Percentiles rank a stretch among this genome's conserved stretches.
These are phyloP conservation scores for Neuroscelio doddi DNA, from an alignment of 2,888 invertebrate species.

Conservation along the genomic window DNA sequence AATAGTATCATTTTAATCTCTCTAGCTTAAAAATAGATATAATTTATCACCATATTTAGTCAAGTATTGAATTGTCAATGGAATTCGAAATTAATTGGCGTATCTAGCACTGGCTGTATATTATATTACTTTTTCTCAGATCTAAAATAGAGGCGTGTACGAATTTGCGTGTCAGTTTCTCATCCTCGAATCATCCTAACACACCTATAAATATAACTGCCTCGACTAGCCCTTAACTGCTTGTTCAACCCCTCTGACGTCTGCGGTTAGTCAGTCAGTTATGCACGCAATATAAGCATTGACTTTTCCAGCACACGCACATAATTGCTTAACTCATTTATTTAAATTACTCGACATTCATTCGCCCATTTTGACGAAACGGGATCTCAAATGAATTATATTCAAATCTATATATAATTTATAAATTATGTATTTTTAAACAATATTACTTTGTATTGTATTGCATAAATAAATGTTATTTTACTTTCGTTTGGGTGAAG, in stretches of 20 bases:
- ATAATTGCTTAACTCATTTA: conserved; percentile 54
- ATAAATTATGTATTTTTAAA: too few species aligned
- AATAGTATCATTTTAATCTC: too few species aligned
- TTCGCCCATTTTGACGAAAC: conserved; percentile 43
- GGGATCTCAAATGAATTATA: too few species aligned
- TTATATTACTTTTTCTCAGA: conserved; percentile 1
- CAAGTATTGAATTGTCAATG: too few species aligned
- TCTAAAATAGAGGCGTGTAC: conserved; percentile 2
- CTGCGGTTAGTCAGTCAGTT: conserved; percentile 66
- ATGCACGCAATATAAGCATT: conserved; percentile 67
- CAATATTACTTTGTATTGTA: too few species aligned
- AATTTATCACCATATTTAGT: too few species aligned
- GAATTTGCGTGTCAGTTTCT: conserved; percentile 58
- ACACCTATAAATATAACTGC: conserved; percentile 50
- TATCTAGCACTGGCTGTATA: not conserved
- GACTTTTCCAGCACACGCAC: conserved; percentile 55
- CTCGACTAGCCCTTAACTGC: conserved; percentile 56
- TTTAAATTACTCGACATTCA: conserved; percentile 59
- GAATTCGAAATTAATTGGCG: too few species aligned
- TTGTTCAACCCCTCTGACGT: conserved; percentile 53
- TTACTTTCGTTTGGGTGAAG: too few species aligned
- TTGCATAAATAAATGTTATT: too few species aligned
- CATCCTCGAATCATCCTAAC: conserved; percentile 49
- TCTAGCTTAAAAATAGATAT: too few species aligned
- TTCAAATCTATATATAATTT: too few species aligned